Base-by-base conservation (phyloP, 1,140 invertebrate genomes). In the Caenorhabditis briggsae region DNA sequence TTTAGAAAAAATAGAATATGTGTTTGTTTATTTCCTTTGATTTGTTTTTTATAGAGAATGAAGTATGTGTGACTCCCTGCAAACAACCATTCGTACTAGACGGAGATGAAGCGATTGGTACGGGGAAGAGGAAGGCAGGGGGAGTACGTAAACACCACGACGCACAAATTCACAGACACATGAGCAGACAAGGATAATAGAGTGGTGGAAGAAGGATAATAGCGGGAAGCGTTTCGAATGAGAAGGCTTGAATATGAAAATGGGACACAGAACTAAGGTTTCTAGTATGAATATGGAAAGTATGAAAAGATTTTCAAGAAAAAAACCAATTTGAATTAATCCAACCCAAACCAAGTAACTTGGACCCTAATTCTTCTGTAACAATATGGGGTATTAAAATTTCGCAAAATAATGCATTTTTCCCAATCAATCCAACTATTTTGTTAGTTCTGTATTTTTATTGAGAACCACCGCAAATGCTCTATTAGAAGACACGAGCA, bases 11-110 rank as follows among this genome's bases (percentile, higher is more conserved):
- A 53, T 14, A 14, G 50, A 53, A 53, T 53, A 11, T 2, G 9
- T 61, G 59, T 12, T 11, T 53, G 59, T 25, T 18, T 61, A 61
- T 25, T 61, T 61, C 9, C 25, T 61, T 20, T 33, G 18, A 11
- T 61, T 33, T 33, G 33, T 33, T 25, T 58, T 61, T 61, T 61
- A 61, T 61, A 25, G 59, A 61, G 59, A 61, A 61, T 25, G 33
- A 33, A 33, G 59, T 25, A 61, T 61, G 59, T 61, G 59, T 61
- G 59, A 61, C 59, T 61, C 59, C 59, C 59, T 61, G 59, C 59
- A 61, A 61, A 61, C 59, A 61, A 61, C 59, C 59, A 61, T 61
- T 61, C 59, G 59, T 61, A 61, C 59, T 61, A 61, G 59, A 61
- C 59, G 59, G 59, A 61, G 59, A 61, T 61, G 59, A 61, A 61